Evolutionary conservation across 1,140 invertebrate genomes (phyloP), one percentile per base, ranked within the genome.

Genomic region (Trissolcus basalis): DNA sequence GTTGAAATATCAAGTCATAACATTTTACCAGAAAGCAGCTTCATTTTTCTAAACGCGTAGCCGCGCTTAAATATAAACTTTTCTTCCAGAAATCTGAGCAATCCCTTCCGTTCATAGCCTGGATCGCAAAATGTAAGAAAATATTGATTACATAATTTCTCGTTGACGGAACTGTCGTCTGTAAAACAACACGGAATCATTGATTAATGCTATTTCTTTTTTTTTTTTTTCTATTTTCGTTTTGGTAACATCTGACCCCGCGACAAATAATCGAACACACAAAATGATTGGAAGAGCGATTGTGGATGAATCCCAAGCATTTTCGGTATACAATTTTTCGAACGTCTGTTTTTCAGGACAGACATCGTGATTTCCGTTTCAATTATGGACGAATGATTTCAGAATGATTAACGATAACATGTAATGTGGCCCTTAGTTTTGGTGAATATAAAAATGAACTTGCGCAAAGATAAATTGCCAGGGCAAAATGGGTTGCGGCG

Each of bases 1-100:
- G 14, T 54, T 32, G 36, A 27, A 45, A 68, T 49, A 54, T 60
- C 56, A 61, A 61, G 50, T 70, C 49, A 70, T 70, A 70, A 61
- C 49, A 61, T 61, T 56, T 61, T 61, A 44, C 67, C 41, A 41
- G 1, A 10, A 35, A 44, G 50, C 27, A 33, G 58, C 45, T 61
- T 70, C 67, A 55, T 61, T 55, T 61, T 61, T 55, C 51, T 47
- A 61, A 70, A 61, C 36, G 47, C 33, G 32, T 54, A 45, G 32
- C 48, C 45, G 39, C 44, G 14, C 12, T 70, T 70, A 36, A 0
- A 27, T 55, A 44, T 49, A 16, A 61, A 49, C 19, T 44, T 70
- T 12, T 48, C 39, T 48, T 45, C 55, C 35, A 61, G 35, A 14
- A 70, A 61, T 70, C 55, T 69, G 50, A 69, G 35, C 36, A 69